These are phyloP conservation scores for Drosophila littoralis DNA, from an alignment of 1,140 invertebrate genomes.

Conservation along the genomic window DNA sequence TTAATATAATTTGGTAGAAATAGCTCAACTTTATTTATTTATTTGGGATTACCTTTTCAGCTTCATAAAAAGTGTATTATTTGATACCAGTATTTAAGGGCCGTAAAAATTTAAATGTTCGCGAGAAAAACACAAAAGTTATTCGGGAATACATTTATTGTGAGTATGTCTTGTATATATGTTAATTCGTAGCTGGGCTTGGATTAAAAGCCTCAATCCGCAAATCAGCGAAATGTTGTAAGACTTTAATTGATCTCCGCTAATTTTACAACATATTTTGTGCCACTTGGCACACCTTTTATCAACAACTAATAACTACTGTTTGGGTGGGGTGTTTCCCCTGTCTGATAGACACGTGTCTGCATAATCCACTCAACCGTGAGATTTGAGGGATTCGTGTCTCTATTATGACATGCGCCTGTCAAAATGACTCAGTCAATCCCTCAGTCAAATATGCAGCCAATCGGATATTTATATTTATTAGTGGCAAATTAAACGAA, in stretches of 20 bases:
- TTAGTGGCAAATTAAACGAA: slow-evolving; percentile 65
- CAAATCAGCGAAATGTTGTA: slow-evolving; percentile 8
- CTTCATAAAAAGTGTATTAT: too few species aligned
- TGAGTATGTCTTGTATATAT: too few species aligned
- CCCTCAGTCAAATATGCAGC: slow-evolving; percentile 29
- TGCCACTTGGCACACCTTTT: slow-evolving; percentile 25
- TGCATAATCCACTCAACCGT: slow-evolving; percentile 62
- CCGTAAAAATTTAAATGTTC: too few species aligned
- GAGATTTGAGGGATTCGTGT: background rate
- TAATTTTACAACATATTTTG: slow-evolving; percentile 14
- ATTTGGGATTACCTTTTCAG: too few species aligned
- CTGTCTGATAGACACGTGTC: slow-evolving; percentile 35
- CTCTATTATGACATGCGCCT: slow-evolving; percentile 61
- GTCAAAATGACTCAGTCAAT: slow-evolving; percentile 26
- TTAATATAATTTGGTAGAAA: too few species aligned
- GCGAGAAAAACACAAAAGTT: too few species aligned
- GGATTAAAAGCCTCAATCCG: background rate
- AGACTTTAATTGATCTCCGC: slow-evolving; percentile 17
- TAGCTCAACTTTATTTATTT: too few species aligned
- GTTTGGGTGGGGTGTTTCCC: slow-evolving; percentile 11
- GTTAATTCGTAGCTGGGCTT: background rate
- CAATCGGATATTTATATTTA: slow-evolving; percentile 61
- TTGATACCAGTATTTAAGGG: too few species aligned
- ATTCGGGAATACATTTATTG: too few species aligned
- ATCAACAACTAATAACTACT: slow-evolving; percentile 23